phyloP scores from a whole-genome alignment of 1,140 invertebrate genomes.

The Leucophenga varia region DNA sequence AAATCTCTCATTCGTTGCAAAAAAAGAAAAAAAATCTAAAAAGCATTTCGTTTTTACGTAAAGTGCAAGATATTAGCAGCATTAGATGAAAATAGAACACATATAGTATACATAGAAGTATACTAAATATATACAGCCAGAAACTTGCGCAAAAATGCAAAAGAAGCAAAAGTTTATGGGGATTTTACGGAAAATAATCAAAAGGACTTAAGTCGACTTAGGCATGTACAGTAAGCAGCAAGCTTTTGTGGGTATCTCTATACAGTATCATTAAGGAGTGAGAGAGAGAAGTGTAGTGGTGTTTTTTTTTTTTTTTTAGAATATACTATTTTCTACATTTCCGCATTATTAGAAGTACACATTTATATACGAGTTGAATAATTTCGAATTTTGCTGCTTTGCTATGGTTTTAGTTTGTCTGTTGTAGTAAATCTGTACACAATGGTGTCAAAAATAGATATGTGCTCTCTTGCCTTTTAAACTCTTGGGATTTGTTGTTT shows the following conservation, averaged over 20 bases:
- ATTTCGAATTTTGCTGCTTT: too few species aligned
- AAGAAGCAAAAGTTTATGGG: slow-evolving; percentile 24
- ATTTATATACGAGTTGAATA: too few species aligned
- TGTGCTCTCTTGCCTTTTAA: too few species aligned
- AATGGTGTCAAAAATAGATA: too few species aligned
- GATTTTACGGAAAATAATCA: slow-evolving; percentile 15
- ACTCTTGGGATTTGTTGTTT: too few species aligned
- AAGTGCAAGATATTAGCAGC: slow-evolving; percentile 50
- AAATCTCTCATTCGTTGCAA: too few species aligned
- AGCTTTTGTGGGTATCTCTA: slow-evolving; percentile 14
- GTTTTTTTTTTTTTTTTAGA: too few species aligned
- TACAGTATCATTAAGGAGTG: background rate
- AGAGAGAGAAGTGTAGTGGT: too few species aligned
- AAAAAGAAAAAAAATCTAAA: slow-evolving; percentile 27
- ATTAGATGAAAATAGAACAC: slow-evolving; percentile 24
- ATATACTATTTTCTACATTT: too few species aligned
- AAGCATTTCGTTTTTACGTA: slow-evolving; percentile 31
- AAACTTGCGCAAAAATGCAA: slow-evolving; percentile 18
- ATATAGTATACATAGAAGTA: slow-evolving; percentile 9
- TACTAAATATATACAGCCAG: slow-evolving; percentile 6
- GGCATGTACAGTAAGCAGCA: slow-evolving; percentile 20
- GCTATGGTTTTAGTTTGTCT: too few species aligned
- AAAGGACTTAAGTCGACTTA: slow-evolving; percentile 46
- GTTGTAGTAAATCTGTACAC: too few species aligned
- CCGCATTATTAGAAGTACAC: too few species aligned